Evolutionary conservation across 2,113 vertebrate genomes (phyloP), one percentile per base, ranked within the genome.

Genomic region (Empidonax traillii): DNA sequence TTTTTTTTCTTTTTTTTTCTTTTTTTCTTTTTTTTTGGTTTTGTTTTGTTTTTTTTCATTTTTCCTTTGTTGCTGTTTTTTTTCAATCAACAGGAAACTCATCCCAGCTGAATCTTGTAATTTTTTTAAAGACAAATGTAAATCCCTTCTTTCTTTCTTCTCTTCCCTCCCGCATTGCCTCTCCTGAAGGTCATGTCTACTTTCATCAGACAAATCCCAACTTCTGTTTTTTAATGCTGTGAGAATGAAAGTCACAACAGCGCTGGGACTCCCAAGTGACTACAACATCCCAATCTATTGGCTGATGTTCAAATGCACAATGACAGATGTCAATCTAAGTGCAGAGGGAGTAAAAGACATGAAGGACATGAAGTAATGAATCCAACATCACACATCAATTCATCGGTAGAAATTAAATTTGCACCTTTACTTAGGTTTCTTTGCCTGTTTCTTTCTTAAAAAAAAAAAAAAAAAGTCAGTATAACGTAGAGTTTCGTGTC

Each of bases 391-490:
- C 30, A 25, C 47, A 67, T 53, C 6, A 35, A 17, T 33, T 83
- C 9, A 62, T 16, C 39, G 28, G 41, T 28, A 93, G 49, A 68
- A 53, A 73, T n/a, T 8, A 68, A 79, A 35, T 25, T 53, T 52
- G 10, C 18, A n/a, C 12, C 4, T 92, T 86, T 62, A 8, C 58
- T 53, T 63, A 23, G 28, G 3, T 71, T 41, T n/a, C 24, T 65
- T 85, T 56, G 14, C 3, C 39, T 2, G 0, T 61, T 89, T 74
- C 14, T 52, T 71, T 44, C 59, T 69, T 44, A 1, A 51, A 44
- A 83, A 41, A 73, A 25, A 13, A 0, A 41, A 73, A 25, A 13
- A 0, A 10, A 55, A 65, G 2, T 15, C n/a, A 59, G 16, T 0
- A 0, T 22, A 25, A 69, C 6, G 9, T 20, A 8, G 11, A 53